A percentile compares a stretch with the other conserved stretches of the same genome.
These are phyloP conservation scores for Pseudocheirus occidentalis DNA, from an alignment of 2,797 vertebrate species.

Conservation along the genomic window DNA sequence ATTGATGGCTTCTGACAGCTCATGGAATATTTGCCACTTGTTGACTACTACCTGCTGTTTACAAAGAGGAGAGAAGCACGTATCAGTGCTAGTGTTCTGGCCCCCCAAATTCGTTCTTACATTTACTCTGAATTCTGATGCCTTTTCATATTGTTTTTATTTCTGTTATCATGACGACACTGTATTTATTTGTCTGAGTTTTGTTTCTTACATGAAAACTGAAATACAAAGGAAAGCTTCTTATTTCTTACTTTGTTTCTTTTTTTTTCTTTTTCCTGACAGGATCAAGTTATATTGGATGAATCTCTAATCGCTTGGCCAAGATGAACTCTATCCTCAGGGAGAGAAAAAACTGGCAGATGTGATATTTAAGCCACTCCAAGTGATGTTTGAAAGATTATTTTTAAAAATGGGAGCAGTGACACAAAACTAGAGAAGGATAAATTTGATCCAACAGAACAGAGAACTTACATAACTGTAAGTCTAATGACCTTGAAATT, in stretches of 20 bases:
- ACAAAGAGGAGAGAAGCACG: neutral
- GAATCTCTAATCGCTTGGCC: neutral
- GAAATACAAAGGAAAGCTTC: neutral
- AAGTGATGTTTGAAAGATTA: neutral
- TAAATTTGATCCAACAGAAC: neutral
- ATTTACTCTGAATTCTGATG: neutral
- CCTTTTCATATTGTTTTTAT: neutral
- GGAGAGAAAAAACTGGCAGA: neutral
- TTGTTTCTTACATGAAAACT: neutral
- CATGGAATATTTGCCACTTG: neutral
- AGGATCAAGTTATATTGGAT: neutral
- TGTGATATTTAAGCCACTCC: neutral
- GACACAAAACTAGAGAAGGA: neutral
- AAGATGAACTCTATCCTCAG: neutral
- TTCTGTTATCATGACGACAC: neutral
- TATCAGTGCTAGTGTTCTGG: neutral
- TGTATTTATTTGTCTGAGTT: neutral
- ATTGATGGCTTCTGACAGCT: neutral
- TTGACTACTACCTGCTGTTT: neutral
- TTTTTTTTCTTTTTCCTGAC: neutral
- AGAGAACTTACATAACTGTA: neutral
- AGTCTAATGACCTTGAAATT: neutral
- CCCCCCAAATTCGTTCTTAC: neutral
- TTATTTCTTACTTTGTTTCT: neutral
- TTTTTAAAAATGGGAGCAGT: neutral